phyloP scores from a whole-genome alignment of 1,140 invertebrate genomes.

The Drosophila tropicalis region DNA sequence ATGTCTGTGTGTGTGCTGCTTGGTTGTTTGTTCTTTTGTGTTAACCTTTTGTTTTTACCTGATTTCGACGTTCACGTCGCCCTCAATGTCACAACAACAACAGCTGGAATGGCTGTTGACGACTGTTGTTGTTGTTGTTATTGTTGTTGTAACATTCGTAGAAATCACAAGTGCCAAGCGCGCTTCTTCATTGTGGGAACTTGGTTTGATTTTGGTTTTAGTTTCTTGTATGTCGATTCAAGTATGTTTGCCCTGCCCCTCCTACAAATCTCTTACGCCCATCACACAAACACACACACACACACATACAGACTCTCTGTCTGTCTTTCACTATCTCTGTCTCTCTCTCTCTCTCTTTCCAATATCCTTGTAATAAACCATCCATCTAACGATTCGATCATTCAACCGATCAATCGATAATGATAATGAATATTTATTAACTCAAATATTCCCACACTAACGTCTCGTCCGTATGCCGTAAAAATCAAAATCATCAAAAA shows the following conservation, averaged over 20 bases:
- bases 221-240: conserved; percentile 14
- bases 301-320: too few species aligned
- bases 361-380: conserved; percentile 63
- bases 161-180: conserved; percentile 79
- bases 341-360: not conserved
- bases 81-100: conserved; percentile 80
- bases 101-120: conserved; percentile 23
- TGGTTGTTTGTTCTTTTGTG: conserved; percentile 79
- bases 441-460: conserved; percentile 66
- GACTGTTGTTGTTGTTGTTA: conserved; percentile 42
- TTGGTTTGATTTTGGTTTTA: conserved; percentile 48
- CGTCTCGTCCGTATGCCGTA: conserved; percentile 51
- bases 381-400: conserved; percentile 1
- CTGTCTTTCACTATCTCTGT: not conserved
- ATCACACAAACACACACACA: not conserved
- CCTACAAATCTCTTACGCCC: conserved; percentile 12
- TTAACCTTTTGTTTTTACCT: conserved; percentile 82
- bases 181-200: conserved; percentile 78
- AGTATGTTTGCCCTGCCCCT: conserved; percentile 45
- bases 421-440: conserved; percentile 77
- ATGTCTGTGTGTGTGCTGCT: conserved; percentile 38
- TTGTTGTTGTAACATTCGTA: conserved; percentile 79
- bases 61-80: conserved; percentile 72
- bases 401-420: conserved; percentile 64
- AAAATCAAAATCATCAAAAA: conserved; percentile 34